Evolutionary conservation across 37 sponge, comb jelly and placozoan genomes (phyloP).

Genomic region (Beroe forskalii): DNA sequence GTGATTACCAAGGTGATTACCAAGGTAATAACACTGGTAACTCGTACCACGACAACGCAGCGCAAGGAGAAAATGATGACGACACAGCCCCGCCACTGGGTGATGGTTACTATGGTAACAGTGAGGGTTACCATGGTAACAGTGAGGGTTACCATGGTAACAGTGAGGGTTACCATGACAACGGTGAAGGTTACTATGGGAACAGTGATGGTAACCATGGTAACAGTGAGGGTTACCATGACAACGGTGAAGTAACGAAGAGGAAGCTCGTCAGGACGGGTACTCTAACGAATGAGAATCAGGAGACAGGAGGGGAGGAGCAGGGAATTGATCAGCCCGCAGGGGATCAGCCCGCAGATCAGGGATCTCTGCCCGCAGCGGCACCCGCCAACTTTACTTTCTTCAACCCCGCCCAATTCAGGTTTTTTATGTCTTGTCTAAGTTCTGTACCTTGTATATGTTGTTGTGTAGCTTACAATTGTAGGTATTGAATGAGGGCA

Average conservation of each 20-base stretch:
- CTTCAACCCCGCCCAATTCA: constrained; percentile 40
- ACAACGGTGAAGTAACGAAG: not conserved
- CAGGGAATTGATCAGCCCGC: not conserved
- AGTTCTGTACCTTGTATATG: too few species aligned
- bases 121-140: too few species aligned
- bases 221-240: not conserved
- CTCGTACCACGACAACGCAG: too few species aligned
- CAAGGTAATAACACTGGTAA: too few species aligned
- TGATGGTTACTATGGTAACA: too few species aligned
- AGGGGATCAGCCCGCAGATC: not conserved
- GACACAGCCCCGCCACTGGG: too few species aligned
- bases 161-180: too few species aligned
- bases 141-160: not conserved
- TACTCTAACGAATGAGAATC: not conserved
- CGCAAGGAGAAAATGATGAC: too few species aligned
- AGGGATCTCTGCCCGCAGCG: not conserved
- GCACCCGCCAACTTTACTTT: constrained; percentile 15
- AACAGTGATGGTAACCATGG: not conserved
- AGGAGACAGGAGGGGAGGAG: not conserved
- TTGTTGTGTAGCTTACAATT: too few species aligned
- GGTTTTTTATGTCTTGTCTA: not conserved
- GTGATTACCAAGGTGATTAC: too few species aligned
- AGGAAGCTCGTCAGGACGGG: not conserved
- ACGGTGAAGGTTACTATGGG: too few species aligned
- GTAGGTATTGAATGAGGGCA: too few species aligned